Evolutionary conservation across 2,888 invertebrate species (phyloP).

Genomic region (Nasonia oneida): DNA sequence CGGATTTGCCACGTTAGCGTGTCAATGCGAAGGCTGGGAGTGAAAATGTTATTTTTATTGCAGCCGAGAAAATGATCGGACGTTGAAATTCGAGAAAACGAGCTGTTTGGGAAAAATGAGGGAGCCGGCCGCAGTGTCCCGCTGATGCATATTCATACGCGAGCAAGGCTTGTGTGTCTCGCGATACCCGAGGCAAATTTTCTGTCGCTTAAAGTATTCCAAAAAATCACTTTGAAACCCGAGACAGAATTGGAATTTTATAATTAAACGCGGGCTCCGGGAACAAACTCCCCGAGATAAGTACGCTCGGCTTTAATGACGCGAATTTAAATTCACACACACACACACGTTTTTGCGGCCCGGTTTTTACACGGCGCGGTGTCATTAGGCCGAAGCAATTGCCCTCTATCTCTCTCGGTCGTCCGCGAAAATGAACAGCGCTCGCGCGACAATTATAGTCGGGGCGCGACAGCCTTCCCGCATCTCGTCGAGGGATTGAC

Average conservation of each 20-base stretch:
- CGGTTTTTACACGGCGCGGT: neutral
- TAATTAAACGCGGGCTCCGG: slow-evolving; percentile 50
- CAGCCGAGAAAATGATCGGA: too few species aligned
- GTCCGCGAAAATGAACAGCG: slow-evolving; percentile 3
- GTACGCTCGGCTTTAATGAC: slow-evolving; percentile 53
- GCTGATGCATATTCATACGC: slow-evolving; percentile 48
- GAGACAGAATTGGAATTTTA: slow-evolving; percentile 46
- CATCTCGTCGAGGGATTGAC: slow-evolving; percentile 8
- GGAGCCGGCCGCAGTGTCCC: neutral
- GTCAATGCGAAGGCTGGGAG: slow-evolving; percentile 15
- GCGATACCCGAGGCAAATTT: slow-evolving; percentile 51
- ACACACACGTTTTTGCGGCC: neutral
- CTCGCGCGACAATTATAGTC: slow-evolving; percentile 19
- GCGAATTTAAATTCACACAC: slow-evolving; percentile 56
- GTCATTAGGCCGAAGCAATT: slow-evolving; percentile 21
- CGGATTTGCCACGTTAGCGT: slow-evolving; percentile 48
- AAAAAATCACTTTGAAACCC: slow-evolving; percentile 42
- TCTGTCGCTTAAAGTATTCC: slow-evolving; percentile 51
- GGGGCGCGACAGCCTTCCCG: neutral
- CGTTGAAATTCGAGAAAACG: too few species aligned
- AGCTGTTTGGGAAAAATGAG: neutral
- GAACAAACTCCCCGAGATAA: slow-evolving; percentile 46
- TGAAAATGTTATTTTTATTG: slow-evolving; percentile 41
- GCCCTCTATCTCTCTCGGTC: neutral
- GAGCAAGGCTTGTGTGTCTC: neutral